Base-by-base conservation (phyloP, 2,113 vertebrate species). In the Tamias sibiricus region DNA sequence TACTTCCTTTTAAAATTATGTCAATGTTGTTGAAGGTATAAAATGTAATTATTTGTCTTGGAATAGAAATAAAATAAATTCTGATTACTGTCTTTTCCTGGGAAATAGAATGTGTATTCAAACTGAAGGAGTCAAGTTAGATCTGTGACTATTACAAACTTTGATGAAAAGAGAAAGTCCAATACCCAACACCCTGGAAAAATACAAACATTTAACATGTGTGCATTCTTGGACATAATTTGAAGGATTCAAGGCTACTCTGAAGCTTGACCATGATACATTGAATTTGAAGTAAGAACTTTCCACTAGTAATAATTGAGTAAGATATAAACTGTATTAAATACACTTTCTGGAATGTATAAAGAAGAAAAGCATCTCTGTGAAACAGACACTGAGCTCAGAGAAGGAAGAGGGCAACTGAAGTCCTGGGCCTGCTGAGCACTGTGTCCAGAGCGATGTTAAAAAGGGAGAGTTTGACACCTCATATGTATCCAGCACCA, bases 41-140 rank as follows among this genome's bases (percentile, higher is more conserved):
- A 91, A 92, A 91, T 37, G 4, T 47, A 95, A 64, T 96, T 91
- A 44, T 69, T 74, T n/a, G 49, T 77, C 30, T 59, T 82, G n/a
- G 71, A 68, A 92, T 28, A 32, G 3, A 82, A 95, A 79, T 66
- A 82, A 84, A 84, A 94, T 57, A 82, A 85, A 95, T 95, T 96
- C 24, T 76, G 37, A 79, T 57, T 95, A 52, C 37, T 30, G 26
- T 81, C 49, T 88, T 92, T 95, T 88, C 62, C 47, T 92, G 42
- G 17, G 54, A 94, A 88, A 75, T 82, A 85, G 20, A 82, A 77
- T 10, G 77, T 32, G 54, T 8, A 76, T 85, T 94, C 40, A 82
- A 68, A 75, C 44, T 10, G 10, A 76, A 93, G 74, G 54, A 62
- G 85, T 89, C 76, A 72, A 13, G 16, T 95, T 86, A 87, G 35